Evolutionary conservation across 92 coral and sea anemone genomes (phyloP).

Genomic region (Parazoanthus atlanticus): DNA sequence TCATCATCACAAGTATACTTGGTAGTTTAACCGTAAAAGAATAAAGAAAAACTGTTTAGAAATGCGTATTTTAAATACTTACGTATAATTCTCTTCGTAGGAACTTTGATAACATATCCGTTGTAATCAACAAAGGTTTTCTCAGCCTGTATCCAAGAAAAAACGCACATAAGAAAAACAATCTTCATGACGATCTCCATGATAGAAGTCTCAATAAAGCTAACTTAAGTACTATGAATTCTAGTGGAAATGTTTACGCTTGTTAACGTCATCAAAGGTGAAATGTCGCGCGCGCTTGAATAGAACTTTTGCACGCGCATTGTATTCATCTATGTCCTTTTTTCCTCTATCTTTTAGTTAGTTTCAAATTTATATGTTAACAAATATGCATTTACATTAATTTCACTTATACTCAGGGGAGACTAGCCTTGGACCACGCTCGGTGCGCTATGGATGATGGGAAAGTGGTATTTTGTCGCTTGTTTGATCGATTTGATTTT

Average conservation of each 20-base stretch:
- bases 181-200: conserved; percentile 2
- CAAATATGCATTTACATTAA: too few relatives aligned
- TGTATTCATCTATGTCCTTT: too few relatives aligned
- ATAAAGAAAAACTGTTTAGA: background rate
- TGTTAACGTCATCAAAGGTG: background rate
- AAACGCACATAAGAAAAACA: background rate
- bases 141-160: conserved; percentile 16
- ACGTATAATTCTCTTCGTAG: conserved; percentile 26
- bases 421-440: too few relatives aligned
- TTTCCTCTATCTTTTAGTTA: too few relatives aligned
- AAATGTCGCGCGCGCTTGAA: background rate
- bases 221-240: background rate
- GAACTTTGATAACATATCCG: conserved; percentile 16
- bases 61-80: background rate
- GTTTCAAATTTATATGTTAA: too few relatives aligned
- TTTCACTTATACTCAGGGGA: too few relatives aligned
- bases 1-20: background rate
- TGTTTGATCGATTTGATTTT: too few relatives aligned
- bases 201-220: background rate
- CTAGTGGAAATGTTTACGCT: background rate
- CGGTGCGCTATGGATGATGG: too few relatives aligned
- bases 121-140: conserved; percentile 24
- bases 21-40: background rate
- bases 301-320: too few relatives aligned
- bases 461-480: too few relatives aligned